Evolutionary conservation across 1,140 invertebrate genomes (phyloP), one percentile per base, ranked within the genome.

Genomic region (Nautilus pompilius): DNA sequence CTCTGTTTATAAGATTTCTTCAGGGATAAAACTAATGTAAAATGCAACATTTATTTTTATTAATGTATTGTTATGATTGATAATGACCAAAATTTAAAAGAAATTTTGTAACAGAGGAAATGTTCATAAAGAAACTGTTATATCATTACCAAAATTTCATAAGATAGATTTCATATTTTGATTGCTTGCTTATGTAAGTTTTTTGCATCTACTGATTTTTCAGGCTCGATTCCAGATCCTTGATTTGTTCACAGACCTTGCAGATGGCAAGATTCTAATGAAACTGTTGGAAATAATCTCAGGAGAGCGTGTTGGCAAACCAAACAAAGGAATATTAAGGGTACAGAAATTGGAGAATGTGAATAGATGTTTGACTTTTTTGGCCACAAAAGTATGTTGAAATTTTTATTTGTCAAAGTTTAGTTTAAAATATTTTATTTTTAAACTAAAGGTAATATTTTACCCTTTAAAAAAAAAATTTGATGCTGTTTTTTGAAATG

Each of bases 341-440:
- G 96, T 99, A 28, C 97, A 99, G 84, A 98, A 98, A 87, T 94
- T 99, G 45, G 97, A 99, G 85, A 99, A 99, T 85, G 93, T 99
- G 70, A 99, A 99, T 86, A 98, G 96, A 85, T 95, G 93, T 77
- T 86, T 99, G 70, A 93, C 93, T 68, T 99, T 99, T 85, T 87
- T 99, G 53, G 95, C 97, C 81, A 97, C 95, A 54, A 96, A 98
- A 90, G 95, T 96, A 34, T 29, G 26, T 29, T 22, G 0, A 53
- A 13, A 13, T 22, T 13, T 53, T 53, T 17, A 17, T 20, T 13
- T 45, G 17, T 53, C 49, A 53, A 20, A 20, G 22, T 8, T 53
- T 22, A 13, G 8, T 8, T 53, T 22, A 20, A 26, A 53, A 13
- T 26, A 53, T 17, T 53, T 53, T 53, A 8, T 20, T 8, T 53